These are phyloP conservation scores for Andrena haemorrhoa DNA, from an alignment of 2,888 invertebrate genomes.

Conservation along the genomic window DNA sequence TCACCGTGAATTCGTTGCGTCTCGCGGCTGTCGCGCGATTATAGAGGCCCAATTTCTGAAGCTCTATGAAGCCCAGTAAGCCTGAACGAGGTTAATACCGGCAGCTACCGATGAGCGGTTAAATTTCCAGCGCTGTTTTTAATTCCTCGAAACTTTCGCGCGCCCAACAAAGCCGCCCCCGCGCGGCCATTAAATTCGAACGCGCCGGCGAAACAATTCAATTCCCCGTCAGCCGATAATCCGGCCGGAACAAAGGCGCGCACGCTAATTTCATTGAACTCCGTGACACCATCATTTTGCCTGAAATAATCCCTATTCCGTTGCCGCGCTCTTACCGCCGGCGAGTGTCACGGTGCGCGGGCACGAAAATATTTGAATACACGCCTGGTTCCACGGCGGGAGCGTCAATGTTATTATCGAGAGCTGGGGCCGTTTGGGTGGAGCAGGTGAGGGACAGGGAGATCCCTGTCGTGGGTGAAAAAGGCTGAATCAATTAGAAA, in stretches of 20 bases:
- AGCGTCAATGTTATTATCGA: slow-evolving; percentile 24
- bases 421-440: too few relatives aligned
- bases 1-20: too few relatives aligned
- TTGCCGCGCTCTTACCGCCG: background rate
- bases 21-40: too few relatives aligned
- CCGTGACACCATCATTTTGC: slow-evolving; percentile 15
- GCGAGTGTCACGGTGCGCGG: background rate
- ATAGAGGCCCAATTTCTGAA: too few relatives aligned
- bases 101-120: too few relatives aligned
- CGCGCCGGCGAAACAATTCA: slow-evolving; percentile 33
- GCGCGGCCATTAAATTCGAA: slow-evolving; percentile 11
- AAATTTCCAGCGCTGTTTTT: background rate
- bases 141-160: slow-evolving; percentile 8
- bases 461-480: background rate
- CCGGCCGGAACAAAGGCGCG: slow-evolving; percentile 24
- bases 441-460: too few relatives aligned
- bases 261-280: slow-evolving; percentile 43
- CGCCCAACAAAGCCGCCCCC: too few relatives aligned
- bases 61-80: too few relatives aligned
- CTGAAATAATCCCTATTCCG: slow-evolving; percentile 23
- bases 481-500: slow-evolving; percentile 22
- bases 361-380: slow-evolving; percentile 21
- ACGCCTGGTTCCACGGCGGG: background rate
- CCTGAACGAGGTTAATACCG: too few relatives aligned
- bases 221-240: slow-evolving; percentile 41